Conservation (phyloP, 2,113 vertebrate genomes). For the Perognathus longimembris region DNA sequence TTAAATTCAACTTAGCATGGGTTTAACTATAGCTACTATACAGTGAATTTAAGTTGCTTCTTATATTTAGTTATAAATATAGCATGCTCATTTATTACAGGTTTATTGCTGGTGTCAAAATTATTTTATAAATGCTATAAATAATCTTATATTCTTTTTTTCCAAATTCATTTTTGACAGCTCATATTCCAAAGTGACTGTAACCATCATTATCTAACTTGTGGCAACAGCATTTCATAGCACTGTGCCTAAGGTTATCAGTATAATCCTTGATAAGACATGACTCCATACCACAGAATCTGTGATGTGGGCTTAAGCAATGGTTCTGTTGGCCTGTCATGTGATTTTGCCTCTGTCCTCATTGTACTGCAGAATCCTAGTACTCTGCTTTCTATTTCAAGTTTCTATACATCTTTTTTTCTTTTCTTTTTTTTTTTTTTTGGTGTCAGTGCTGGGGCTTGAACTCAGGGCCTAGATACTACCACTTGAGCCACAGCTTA, state of each 20-base stretch:
- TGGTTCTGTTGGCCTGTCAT: not conserved
- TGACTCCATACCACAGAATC: not conserved
- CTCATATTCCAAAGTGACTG: not conserved
- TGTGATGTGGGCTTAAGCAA: not conserved
- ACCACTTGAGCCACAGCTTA: too few relatives aligned
- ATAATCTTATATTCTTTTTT: not conserved
- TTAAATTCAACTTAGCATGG: not conserved
- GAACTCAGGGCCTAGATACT: too few relatives aligned
- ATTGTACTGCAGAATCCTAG: not conserved
- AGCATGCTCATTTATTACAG: not conserved
- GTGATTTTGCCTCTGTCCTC: not conserved
- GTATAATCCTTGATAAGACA: not conserved
- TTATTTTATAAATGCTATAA: slow-evolving; percentile 9
- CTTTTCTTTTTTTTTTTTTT: too few relatives aligned
- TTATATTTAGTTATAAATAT: not conserved
- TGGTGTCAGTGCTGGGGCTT: too few relatives aligned
- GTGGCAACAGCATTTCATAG: not conserved
- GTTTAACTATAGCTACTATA: not conserved
- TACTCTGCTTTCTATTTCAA: not conserved
- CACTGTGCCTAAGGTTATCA: not conserved
- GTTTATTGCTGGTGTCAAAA: not conserved
- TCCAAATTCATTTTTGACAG: slow-evolving; percentile 36
- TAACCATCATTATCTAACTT: not conserved
- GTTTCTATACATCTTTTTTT: not conserved
- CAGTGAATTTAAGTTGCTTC: slow-evolving; percentile 2